phyloP scores from a whole-genome alignment of 2,888 invertebrate genomes.

The Hyppa rectilinea region DNA sequence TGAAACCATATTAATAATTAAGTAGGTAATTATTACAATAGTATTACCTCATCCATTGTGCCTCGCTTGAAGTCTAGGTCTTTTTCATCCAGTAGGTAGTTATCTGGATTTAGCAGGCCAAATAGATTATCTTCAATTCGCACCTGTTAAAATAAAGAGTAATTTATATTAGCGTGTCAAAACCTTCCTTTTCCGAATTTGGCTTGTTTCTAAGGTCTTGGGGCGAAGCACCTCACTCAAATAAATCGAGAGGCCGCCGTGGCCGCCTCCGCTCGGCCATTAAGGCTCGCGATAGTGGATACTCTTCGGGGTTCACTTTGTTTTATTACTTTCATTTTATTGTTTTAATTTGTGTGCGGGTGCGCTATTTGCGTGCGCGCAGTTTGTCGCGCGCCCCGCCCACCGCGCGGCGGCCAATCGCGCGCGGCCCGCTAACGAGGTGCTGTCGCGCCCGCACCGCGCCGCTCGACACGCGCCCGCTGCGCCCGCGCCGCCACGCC shows the following conservation, averaged over 20 bases:
- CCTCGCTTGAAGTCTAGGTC: background rate
- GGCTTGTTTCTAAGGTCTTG: constrained; percentile 66
- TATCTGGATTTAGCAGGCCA: background rate
- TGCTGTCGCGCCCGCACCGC: constrained; percentile 77
- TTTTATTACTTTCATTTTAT: constrained; percentile 90
- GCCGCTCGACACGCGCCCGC: constrained; percentile 74
- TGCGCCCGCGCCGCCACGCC: constrained; percentile 67
- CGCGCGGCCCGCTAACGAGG: constrained; percentile 78
- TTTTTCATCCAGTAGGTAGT: background rate
- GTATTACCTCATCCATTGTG: background rate
- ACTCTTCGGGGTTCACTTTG: constrained; percentile 86
- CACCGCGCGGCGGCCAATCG: constrained; percentile 84
- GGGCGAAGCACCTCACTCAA: constrained; percentile 76
- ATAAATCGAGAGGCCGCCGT: constrained; percentile 82
- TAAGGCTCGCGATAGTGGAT: constrained; percentile 87
- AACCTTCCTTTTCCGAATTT: constrained; percentile 67
- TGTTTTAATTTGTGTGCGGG: constrained; percentile 90
- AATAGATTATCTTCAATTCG: constrained; percentile 8
- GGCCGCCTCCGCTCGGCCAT: constrained; percentile 87
- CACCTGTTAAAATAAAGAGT: constrained; percentile 29
- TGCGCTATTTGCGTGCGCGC: constrained; percentile 91
- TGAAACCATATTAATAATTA: background rate
- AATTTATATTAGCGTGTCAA: constrained; percentile 44
- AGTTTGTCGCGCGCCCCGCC: constrained; percentile 87
- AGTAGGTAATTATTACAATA: constrained; percentile 1